phyloP scores from a whole-genome alignment of 2,888 invertebrate genomes.

The Pherbina coryleti region DNA sequence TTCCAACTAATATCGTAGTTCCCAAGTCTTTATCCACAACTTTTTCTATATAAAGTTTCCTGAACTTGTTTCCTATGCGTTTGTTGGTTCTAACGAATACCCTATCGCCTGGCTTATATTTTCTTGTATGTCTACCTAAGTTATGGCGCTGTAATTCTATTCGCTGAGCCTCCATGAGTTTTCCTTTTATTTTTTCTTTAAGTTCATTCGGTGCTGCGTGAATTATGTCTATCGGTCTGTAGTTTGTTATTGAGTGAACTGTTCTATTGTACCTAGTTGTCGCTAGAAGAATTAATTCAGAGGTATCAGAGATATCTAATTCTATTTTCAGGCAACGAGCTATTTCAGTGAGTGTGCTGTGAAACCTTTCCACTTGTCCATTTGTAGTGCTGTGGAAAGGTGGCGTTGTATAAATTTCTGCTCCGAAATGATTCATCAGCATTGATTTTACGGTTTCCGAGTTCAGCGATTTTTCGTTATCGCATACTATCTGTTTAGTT shows the following conservation, averaged over 20 bases:
- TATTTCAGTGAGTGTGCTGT: conserved; percentile 43
- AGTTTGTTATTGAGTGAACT: conserved; percentile 39
- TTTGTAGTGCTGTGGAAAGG: conserved; percentile 45
- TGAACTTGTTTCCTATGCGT: conserved; percentile 1
- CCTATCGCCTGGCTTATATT: background rate
- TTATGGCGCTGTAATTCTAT: no score
- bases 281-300: conserved; percentile 39
- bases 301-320: conserved; percentile 40
- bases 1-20: background rate
- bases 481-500: conserved; percentile 36
- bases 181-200: no score
- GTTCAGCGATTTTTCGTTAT: conserved; percentile 39
- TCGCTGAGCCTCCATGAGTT: no score
- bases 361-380: conserved; percentile 43
- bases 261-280: conserved; percentile 41
- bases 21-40: background rate
- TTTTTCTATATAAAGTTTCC: background rate
- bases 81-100: conserved; percentile 4
- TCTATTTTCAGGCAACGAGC: conserved; percentile 43
- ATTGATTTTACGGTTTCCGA: conserved; percentile 28
- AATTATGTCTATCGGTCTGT: conserved; percentile 29
- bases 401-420: conserved; percentile 27
- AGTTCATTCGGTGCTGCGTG: background rate
- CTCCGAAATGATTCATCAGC: conserved; percentile 37
- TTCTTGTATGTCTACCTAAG: background rate